Base-by-base conservation (phyloP, 2,888 invertebrate species). In the Dimorphilus gyrociliatus region DNA sequence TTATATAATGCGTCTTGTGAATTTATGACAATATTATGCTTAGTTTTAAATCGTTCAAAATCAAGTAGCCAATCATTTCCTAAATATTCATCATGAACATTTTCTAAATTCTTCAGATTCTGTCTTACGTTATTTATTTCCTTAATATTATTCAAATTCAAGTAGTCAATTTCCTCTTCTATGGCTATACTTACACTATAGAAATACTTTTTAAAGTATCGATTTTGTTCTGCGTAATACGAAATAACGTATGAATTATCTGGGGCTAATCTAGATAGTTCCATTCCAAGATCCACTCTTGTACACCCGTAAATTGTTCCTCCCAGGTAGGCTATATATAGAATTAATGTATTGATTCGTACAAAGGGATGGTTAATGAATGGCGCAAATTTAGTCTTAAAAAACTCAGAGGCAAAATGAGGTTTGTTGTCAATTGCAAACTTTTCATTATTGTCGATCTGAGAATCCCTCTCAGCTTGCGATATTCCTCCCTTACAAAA, bases 221-320 rank as follows among this genome's bases (percentile, higher is more conserved):
- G 8, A 18, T 29, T 29, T 24, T 35, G 27, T n/a, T 19, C 23
- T 15, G 19, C 23, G 23, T 35, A 35, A 24, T 30, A 35, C 4
- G 23, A 23, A 15, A 21, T 26, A 12, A 32, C 27, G 25, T 35
- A 32, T 13, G 35, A 32, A 8, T 27, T 24, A 10, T 26, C 24
- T 16, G 25, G 26, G 7, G 32, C 34, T 19, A 35, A 23, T 19
- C 25, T 35, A 17, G 18, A 24, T n/a, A 34, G 34, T 15, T 17
- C 18, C n/a, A 36, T 24, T 2, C 36, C 36, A 7, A 26, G 29
- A 4, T 28, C 14, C 15, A 36, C 16, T 15, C 25, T 30, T 6
- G 25, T 13, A 16, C 33, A 34, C 13, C 36, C 36, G 15, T 25
- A 36, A n/a, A 33, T 15, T 16, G 36, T 29, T 10, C 30, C 26